Conservation (phyloP, 1,140 invertebrate species). For the Samia ricini region DNA sequence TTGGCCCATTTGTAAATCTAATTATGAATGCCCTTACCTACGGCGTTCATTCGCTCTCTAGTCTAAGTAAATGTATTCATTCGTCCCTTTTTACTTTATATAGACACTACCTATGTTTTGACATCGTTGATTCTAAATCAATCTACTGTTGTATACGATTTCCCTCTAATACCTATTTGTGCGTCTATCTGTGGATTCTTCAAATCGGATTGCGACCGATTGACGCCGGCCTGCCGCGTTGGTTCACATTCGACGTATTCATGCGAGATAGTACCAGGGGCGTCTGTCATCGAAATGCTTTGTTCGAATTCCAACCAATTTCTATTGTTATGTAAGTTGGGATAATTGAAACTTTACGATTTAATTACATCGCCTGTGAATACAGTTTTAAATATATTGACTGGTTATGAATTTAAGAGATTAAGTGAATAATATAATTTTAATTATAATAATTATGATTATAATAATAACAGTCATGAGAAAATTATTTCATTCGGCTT, state of each 20-base stretch:
- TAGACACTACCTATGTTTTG: neutral
- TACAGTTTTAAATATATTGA: no score
- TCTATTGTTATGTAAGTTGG: neutral
- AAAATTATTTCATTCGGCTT: no score
- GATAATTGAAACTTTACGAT: neutral
- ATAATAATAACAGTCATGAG: no score
- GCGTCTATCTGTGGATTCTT: neutral
- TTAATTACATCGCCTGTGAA: neutral
- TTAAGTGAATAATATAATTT: no score
- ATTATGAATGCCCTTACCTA: constrained; percentile 25
- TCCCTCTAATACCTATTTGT: neutral
- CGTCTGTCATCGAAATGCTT: constrained; percentile 1
- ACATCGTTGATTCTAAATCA: neutral
- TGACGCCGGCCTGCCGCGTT: constrained; percentile 4
- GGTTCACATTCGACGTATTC: constrained; percentile 14
- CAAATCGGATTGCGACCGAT: neutral
- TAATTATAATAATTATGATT: no score
- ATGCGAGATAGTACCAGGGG: neutral
- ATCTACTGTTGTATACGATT: neutral
- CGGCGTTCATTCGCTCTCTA: neutral
- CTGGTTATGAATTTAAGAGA: no score
- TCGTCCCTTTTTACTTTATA: neutral
- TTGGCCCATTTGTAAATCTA: constrained; percentile 31
- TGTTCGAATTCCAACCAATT: neutral
- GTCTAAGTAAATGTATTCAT: neutral